Percentiles rank a stretch among this genome's conserved stretches.
Evolutionary conservation across 2,113 vertebrate genomes (phyloP).

Genomic region (Gulo gulo): DNA sequence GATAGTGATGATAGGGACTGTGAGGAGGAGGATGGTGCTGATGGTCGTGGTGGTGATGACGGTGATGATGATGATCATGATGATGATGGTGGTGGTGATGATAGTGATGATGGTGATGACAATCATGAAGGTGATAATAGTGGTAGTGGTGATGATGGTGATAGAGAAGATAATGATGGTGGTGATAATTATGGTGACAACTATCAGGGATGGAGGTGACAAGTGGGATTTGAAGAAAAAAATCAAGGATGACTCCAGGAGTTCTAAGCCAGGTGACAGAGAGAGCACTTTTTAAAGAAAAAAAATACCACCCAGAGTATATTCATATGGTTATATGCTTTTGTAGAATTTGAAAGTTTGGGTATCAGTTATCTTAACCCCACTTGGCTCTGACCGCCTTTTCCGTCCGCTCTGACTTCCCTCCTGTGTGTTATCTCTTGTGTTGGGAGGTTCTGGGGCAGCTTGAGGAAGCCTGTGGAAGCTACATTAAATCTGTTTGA

Average conservation of each 20-base stretch:
- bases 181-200: neutral
- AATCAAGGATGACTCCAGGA: neutral
- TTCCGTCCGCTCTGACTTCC: too few relatives aligned
- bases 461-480: neutral
- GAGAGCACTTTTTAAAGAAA: neutral
- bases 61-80: neutral
- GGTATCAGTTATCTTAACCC: rapidly evolving
- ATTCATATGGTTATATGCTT: neutral
- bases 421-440: too few relatives aligned
- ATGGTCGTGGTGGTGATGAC: rapidly evolving
- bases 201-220: neutral
- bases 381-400: rapidly evolving
- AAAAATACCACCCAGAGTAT: neutral
- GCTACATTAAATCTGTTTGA: neutral
- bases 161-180: neutral
- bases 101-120: neutral
- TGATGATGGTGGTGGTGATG: neutral
- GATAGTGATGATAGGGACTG: neutral
- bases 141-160: neutral
- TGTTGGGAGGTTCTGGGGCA: neutral
- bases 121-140: neutral
- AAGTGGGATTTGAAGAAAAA: neutral
- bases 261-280: neutral
- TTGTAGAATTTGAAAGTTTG: neutral
- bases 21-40: rapidly evolving